Base-by-base conservation (phyloP, 2,113 vertebrate genomes). In the Natator depressus region DNA sequence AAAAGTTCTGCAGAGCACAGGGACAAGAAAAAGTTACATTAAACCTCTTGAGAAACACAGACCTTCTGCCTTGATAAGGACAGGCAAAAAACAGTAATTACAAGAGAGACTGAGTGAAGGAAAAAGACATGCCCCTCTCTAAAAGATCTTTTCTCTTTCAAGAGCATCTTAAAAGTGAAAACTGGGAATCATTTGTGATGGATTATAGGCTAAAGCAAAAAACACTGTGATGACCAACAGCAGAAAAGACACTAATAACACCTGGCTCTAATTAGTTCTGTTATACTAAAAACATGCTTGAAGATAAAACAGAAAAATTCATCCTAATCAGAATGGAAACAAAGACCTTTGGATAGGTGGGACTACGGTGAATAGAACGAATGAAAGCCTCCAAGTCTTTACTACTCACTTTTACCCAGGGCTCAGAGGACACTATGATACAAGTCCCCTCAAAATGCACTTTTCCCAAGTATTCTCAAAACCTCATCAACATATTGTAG, bases 1-100 rank as follows among this genome's bases (percentile, higher is more conserved):
- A 95, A 87, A 92, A 96, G 93, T 51, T 90, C 86, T 91, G 62
- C 87, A 90, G 79, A 96, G 87, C 25, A 59, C 85, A 93, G 75
- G 14, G 94, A 93, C 11, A 59, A 78, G 54, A 95, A 95, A 96
- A 91, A 55, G 54, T 82, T 93, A 82, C 91, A 91, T 95, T 95
- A 88, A 95, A 95, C 87, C 62, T 82, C 29, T 87, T 35, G 11
- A 50, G 91, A 62, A 22, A 82, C 25, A 57, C 25, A 54, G 27
- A 94, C 25, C 51, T 27, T 85, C 47, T 69, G 80, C 85, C 89
- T 91, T 82, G 42, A 89, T n/a, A 86, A 83, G 27, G 82, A 49
- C 29, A 65, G 54, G 80, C 53, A 95, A 93, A 89, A 80, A 17
- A 88, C 90, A 92, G 85, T 76, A 57, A 24, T 24, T 81, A 47